Conservation (phyloP, 2,888 invertebrate genomes). For the Noctua janthina region DNA sequence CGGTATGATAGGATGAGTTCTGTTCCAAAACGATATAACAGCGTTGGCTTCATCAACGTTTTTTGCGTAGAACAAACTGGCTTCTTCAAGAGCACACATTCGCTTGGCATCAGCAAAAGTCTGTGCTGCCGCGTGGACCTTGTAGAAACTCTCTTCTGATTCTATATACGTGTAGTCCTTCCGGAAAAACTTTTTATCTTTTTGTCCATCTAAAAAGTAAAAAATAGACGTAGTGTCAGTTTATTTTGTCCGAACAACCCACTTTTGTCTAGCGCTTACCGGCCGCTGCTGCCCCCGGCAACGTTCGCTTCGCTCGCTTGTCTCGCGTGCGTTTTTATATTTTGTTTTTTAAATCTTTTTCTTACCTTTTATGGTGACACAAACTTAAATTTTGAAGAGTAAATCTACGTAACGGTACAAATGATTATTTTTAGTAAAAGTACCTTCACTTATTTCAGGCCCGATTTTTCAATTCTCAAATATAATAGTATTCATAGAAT, state of each 20-base stretch:
- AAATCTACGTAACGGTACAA: neutral
- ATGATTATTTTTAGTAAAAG: neutral
- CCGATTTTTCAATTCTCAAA: neutral
- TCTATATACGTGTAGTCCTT: conserved; percentile 80
- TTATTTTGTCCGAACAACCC: neutral
- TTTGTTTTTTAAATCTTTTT: too few species aligned
- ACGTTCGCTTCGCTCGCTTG: too few species aligned
- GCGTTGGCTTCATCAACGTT: conserved; percentile 73
- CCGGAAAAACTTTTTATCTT: conserved; percentile 75
- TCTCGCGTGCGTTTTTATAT: too few species aligned
- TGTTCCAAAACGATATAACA: conserved; percentile 71
- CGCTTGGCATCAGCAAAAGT: conserved; percentile 78
- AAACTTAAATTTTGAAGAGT: neutral
- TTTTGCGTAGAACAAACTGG: conserved; percentile 78
- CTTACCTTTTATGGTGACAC: neutral
- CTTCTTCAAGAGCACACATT: conserved; percentile 78
- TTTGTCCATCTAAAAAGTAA: neutral
- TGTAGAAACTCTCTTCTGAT: conserved; percentile 77
- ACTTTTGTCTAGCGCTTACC: neutral
- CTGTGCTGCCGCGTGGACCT: conserved; percentile 77
- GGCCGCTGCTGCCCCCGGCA: too few species aligned
- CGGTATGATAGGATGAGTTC: conserved; percentile 60
- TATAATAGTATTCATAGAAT: too few species aligned
- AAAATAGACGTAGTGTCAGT: conserved; percentile 52
- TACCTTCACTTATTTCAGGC: neutral